Conservation (phyloP, 2,888 invertebrate species). For the Melieria crassipennis region DNA sequence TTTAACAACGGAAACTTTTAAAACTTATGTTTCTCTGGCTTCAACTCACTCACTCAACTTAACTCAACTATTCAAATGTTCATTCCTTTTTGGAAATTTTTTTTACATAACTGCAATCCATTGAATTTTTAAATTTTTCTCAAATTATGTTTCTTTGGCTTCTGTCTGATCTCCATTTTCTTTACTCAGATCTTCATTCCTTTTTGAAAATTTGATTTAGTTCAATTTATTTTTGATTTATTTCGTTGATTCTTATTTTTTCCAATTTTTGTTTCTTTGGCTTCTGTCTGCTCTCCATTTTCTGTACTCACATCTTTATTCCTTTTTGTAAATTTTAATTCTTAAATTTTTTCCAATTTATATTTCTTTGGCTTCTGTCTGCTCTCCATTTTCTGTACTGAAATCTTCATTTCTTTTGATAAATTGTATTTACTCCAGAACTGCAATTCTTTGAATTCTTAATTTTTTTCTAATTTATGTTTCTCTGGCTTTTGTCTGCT, state of each 20-base stretch:
- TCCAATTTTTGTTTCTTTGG: neutral
- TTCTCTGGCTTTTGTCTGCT: too few species aligned
- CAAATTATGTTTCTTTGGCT: neutral
- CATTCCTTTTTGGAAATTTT: too few species aligned
- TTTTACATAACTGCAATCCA: too few species aligned
- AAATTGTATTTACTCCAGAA: too few species aligned
- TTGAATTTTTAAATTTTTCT: neutral
- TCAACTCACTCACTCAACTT: too few species aligned
- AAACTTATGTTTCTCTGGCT: too few species aligned
- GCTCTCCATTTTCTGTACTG: neutral
- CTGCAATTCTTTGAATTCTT: neutral
- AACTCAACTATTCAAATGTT: too few species aligned
- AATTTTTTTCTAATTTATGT: neutral
- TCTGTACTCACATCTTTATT: neutral
- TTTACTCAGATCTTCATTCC: neutral
- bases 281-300: neutral
- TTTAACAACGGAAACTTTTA: too few species aligned
- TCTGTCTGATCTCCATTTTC: conserved; percentile 2
- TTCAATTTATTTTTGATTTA: neutral
- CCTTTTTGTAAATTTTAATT: too few species aligned
- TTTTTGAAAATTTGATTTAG: neutral
- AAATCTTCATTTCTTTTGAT: too few species aligned
- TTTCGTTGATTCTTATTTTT: neutral
- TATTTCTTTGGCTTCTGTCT: too few species aligned
- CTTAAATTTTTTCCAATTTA: too few species aligned